These are phyloP conservation scores for Leptonema lineaticorne DNA, from an alignment of 1,140 invertebrate species.

Conservation along the genomic window DNA sequence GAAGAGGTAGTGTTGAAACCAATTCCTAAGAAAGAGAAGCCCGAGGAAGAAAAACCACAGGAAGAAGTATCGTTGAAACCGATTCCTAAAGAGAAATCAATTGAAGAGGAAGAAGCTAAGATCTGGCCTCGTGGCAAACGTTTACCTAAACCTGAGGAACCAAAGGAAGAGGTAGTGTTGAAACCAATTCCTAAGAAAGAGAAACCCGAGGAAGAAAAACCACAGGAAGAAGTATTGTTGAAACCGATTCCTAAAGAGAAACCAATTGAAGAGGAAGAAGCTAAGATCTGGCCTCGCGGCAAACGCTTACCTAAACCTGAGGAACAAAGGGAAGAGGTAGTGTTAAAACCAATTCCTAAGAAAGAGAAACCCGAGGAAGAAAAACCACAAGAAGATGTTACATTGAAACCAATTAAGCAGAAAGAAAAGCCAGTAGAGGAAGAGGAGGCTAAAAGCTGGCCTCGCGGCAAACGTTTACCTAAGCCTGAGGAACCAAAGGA, in stretches of 20 bases:
- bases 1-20: constrained; percentile 50
- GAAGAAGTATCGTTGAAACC: constrained; percentile 33
- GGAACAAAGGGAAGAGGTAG: constrained; percentile 45
- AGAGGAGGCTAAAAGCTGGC: constrained; percentile 47
- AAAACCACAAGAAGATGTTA: constrained; percentile 47
- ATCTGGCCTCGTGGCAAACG: constrained; percentile 51
- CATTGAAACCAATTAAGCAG: constrained; percentile 37
- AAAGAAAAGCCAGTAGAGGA: constrained; percentile 49
- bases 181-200: constrained; percentile 48
- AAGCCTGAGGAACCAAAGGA: constrained; percentile 44
- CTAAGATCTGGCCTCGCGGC: constrained; percentile 51
- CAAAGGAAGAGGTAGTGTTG: constrained; percentile 46
- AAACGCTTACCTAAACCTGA: constrained; percentile 50
- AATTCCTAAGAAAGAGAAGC: constrained; percentile 44
- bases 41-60: constrained; percentile 40
- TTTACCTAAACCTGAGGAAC: constrained; percentile 45
- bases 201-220: constrained; percentile 43
- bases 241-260: constrained; percentile 40
- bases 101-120: constrained; percentile 40
- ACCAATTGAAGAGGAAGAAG: constrained; percentile 44
- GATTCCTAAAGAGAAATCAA: constrained; percentile 36
- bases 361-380: constrained; percentile 45
- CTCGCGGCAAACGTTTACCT: constrained; percentile 50
- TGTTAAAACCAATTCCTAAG: constrained; percentile 41
- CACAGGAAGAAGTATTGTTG: constrained; percentile 44